Evolutionary conservation across 2,888 invertebrate species (phyloP).

Genomic region (Mimumesa dahlbomi): DNA sequence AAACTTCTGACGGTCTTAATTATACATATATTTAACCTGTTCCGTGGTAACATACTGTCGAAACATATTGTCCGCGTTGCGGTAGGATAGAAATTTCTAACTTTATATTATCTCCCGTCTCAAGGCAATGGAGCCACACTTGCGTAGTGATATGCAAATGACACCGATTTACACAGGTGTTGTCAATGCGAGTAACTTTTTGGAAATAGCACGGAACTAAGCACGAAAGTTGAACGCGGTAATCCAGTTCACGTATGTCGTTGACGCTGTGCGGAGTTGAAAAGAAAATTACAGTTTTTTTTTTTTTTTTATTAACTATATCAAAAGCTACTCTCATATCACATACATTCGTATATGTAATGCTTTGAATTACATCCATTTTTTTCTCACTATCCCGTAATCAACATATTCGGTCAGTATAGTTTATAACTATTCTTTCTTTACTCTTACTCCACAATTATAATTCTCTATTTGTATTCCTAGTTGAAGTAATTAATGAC

Average conservation of each 20-base stretch:
- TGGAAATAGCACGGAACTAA: constrained; percentile 23
- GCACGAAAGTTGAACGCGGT: constrained; percentile 19
- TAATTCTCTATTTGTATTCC: too few species aligned
- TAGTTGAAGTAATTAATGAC: too few species aligned
- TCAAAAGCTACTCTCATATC: neutral
- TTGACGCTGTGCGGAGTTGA: neutral
- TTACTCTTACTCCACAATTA: too few species aligned
- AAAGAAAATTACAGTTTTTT: neutral
- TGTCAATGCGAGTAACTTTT: constrained; percentile 16
- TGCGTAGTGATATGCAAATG: constrained; percentile 49
- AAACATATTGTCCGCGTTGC: constrained; percentile 18
- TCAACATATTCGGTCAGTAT: too few species aligned
- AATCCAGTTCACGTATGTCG: constrained; percentile 21
- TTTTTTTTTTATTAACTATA: neutral
- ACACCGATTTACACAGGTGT: constrained; percentile 58
- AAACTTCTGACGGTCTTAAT: too few species aligned
- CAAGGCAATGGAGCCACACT: constrained; percentile 35
- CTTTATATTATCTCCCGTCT: constrained; percentile 23
- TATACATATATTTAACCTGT: neutral
- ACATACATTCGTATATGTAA: neutral
- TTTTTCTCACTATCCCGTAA: too few species aligned
- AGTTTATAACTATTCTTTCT: too few species aligned
- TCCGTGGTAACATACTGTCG: constrained; percentile 2
- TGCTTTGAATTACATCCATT: too few species aligned
- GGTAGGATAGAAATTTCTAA: constrained; percentile 40